phyloP scores from a whole-genome alignment of 1,140 invertebrate genomes.

The Holotrichia oblita region DNA sequence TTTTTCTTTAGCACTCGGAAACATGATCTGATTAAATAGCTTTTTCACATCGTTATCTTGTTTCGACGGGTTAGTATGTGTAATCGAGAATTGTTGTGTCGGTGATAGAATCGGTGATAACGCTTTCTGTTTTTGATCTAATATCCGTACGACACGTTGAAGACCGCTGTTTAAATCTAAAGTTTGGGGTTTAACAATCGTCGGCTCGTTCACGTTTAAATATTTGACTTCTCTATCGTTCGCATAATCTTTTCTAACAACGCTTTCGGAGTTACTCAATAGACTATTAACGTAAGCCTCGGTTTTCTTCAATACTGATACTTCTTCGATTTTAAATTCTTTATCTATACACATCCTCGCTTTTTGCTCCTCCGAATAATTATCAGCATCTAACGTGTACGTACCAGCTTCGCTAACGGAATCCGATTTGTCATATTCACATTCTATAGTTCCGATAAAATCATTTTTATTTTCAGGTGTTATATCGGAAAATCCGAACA shows the following conservation, averaged over 20 bases:
- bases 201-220: background rate
- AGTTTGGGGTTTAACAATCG: conserved; percentile 33
- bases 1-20: conserved; percentile 53
- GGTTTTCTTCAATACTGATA: conserved; percentile 62
- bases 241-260: background rate
- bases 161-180: conserved; percentile 21
- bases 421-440: conserved; percentile 65
- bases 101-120: conserved; percentile 58
- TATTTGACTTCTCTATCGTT: background rate
- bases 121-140: conserved; percentile 44
- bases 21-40: conserved; percentile 56
- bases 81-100: conserved; percentile 58
- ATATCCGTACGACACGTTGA: conserved; percentile 17
- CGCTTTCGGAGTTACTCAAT: background rate
- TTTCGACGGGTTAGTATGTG: conserved; percentile 43
- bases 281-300: conserved; percentile 62
- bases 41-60: conserved; percentile 43
- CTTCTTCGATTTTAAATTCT: conserved; percentile 71
- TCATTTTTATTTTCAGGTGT: conserved; percentile 28
- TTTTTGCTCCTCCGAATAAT: conserved; percentile 85
- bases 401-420: conserved; percentile 85
- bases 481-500: background rate
- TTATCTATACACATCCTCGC: conserved; percentile 87
- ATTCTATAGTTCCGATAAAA: conserved; percentile 44
- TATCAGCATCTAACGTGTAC: conserved; percentile 86